Evolutionary conservation across 2,888 invertebrate species (phyloP).

Genomic region (Drosophila conformis): DNA sequence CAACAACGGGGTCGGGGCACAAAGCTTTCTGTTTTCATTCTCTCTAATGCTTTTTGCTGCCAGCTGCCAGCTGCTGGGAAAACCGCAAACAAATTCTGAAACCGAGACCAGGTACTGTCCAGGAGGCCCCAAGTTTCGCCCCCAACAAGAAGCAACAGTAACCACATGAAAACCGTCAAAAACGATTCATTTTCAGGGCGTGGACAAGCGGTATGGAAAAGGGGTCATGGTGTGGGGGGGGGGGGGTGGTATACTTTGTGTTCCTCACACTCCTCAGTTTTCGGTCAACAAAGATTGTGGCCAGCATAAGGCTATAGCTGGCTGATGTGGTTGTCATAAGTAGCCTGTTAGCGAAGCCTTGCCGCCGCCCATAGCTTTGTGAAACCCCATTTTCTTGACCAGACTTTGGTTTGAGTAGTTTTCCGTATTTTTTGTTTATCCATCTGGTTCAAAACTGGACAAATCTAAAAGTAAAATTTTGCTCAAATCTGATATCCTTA

Average conservation of each 20-base stretch:
- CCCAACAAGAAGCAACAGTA: neutral
- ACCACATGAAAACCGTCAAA: constrained; percentile 39
- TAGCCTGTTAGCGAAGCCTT: constrained; percentile 3
- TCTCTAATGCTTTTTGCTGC: constrained; percentile 18
- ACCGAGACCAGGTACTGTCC: constrained; percentile 21
- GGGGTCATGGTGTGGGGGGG: rapidly evolving
- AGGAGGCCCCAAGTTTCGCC: neutral
- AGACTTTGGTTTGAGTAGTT: neutral
- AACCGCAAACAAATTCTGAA: constrained; percentile 63
- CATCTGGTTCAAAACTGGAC: neutral
- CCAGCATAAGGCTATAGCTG: neutral
- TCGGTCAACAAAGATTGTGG: constrained; percentile 17
- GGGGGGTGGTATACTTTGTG: neutral
- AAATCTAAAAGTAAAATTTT: neutral
- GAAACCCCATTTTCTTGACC: neutral
- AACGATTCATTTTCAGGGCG: constrained; percentile 49
- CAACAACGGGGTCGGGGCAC: constrained; percentile 36
- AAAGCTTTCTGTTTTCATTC: constrained; percentile 57
- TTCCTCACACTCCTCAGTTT: neutral
- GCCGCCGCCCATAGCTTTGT: neutral
- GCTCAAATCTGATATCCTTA: neutral
- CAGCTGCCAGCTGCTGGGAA: constrained; percentile 34
- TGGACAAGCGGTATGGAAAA: neutral
- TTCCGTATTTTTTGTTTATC: neutral
- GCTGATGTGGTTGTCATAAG: constrained; percentile 5